Percentiles rank a stretch among this genome's conserved stretches.
phyloP scores from a whole-genome alignment of 2,113 vertebrate species.

The Coracopsis vasa region DNA sequence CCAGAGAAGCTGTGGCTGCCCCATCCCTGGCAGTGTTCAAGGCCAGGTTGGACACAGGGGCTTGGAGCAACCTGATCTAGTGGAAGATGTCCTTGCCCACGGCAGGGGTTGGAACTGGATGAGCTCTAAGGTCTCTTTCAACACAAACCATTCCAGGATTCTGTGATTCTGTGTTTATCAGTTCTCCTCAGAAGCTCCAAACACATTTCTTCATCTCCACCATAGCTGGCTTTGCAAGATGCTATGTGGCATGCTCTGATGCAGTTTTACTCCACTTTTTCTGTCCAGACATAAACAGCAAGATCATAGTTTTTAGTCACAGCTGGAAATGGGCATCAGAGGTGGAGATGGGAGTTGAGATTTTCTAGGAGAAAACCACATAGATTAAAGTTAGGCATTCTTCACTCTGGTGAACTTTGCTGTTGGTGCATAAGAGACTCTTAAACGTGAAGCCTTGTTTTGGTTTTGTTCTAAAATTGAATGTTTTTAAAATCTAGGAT shows the following conservation, averaged over 20 bases:
- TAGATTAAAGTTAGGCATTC: not conserved
- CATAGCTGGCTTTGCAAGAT: not conserved
- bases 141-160: not conserved
- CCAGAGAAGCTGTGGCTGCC: no score
- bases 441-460: not conserved
- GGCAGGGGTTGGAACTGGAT: not conserved
- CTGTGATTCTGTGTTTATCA: not conserved
- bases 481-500: not conserved
- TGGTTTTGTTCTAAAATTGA: not conserved
- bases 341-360: not conserved
- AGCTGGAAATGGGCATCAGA: not conserved
- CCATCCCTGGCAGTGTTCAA: not conserved
- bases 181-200: not conserved
- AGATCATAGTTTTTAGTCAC: not conserved
- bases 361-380: not conserved
- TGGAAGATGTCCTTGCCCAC: not conserved
- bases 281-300: not conserved
- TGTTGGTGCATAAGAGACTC: not conserved
- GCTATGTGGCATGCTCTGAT: rapidly evolving
- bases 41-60: no score
- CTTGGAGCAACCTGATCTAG: not conserved
- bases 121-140: not conserved
- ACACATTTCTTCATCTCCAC: not conserved
- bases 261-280: not conserved
- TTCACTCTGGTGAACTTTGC: not conserved